A percentile compares a stretch with the other conserved stretches of the same genome.
These are phyloP conservation scores for Paracentrotus lividus DNA, from an alignment of 53 echinoderm and acorn worm genomes.

Conservation along the genomic window DNA sequence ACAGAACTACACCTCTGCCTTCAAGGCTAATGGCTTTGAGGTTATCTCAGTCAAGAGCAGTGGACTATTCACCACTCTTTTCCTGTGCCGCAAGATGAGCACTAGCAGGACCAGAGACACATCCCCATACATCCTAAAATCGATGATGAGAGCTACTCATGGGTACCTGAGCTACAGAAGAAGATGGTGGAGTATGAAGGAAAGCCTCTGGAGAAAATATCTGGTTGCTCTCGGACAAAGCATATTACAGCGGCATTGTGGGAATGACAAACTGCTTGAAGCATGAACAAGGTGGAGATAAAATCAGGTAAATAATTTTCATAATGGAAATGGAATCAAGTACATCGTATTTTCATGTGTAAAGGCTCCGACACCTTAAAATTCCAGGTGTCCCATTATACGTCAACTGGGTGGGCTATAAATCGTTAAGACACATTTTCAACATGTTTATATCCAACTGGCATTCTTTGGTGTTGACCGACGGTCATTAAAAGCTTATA, in stretches of 20 bases:
- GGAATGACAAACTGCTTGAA: constrained; percentile 86
- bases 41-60: constrained; percentile 75
- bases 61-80: constrained; percentile 77
- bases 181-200: constrained; percentile 64
- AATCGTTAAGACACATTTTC: too few relatives aligned
- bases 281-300: constrained; percentile 84
- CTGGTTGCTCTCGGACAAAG: constrained; percentile 81
- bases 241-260: constrained; percentile 80
- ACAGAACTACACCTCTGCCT: constrained; percentile 61
- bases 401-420: too few relatives aligned
- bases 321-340: too few relatives aligned
- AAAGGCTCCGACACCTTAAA: too few relatives aligned
- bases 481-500: too few relatives aligned
- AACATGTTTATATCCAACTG: too few relatives aligned
- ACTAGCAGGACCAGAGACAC: neutral
- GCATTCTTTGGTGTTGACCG: too few relatives aligned
- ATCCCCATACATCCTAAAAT: constrained; percentile 65
- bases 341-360: too few relatives aligned
- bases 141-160: constrained; percentile 65
- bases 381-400: too few relatives aligned
- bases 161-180: constrained; percentile 81
- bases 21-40: constrained; percentile 77
- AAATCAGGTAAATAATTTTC: constrained; percentile 74
- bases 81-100: constrained; percentile 78
- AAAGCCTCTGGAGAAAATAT: constrained; percentile 65